A percentile compares a stretch with the other conserved stretches of the same genome.
Conservation (phyloP, 2,113 vertebrate species). For the Laticauda colubrina region DNA sequence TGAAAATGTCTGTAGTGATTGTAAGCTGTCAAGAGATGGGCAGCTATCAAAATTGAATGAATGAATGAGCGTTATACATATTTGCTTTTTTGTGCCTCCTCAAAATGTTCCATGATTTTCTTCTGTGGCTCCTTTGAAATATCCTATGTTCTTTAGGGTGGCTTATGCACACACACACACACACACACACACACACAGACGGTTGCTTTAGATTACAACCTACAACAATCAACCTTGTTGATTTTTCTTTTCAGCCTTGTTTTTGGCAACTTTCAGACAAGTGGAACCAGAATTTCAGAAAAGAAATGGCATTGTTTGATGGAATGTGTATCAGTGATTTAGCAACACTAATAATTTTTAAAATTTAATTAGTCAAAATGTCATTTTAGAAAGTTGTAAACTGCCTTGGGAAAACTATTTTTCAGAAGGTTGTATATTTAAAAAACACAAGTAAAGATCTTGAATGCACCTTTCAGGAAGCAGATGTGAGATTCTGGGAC, state of each 20-base stretch:
- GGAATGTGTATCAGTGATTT: background rate
- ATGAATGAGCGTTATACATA: background rate
- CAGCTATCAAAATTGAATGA: background rate
- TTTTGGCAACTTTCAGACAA: background rate
- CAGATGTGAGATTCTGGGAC: conserved; percentile 69
- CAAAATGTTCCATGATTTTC: background rate
- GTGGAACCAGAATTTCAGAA: background rate
- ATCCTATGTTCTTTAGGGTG: background rate
- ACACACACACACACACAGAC: no score
- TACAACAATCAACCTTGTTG: background rate
- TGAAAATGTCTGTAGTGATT: background rate
- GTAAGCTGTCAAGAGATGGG: background rate
- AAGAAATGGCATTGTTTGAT: background rate
- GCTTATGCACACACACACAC: background rate
- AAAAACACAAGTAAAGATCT: background rate
- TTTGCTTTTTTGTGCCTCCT: background rate
- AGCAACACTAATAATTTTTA: background rate
- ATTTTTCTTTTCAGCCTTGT: background rate
- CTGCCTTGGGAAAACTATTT: background rate
- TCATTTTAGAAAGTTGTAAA: background rate
- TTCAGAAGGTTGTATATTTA: background rate
- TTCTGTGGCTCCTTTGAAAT: background rate
- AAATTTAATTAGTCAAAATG: background rate
- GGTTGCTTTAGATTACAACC: background rate
- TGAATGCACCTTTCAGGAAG: conserved; percentile 69